Base-by-base conservation (phyloP, 2,888 invertebrate species). In the Athetis lepigone region DNA sequence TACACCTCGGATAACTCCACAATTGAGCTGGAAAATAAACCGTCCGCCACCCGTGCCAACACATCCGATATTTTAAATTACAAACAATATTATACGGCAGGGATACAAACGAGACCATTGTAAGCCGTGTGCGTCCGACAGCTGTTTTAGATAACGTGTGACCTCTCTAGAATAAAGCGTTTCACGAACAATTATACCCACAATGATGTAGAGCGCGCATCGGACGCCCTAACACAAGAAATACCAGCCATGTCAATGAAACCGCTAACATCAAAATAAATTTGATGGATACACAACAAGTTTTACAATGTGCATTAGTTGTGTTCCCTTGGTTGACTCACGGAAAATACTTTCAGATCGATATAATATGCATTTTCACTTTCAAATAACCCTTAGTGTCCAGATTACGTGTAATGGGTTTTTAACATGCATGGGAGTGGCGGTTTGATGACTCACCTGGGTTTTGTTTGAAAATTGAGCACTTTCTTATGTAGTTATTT, bases 71-170 rank as follows among this genome's bases (percentile, higher is more conserved):
- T 91, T 93, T 94, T 91, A 93, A 93, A 93, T 92, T 92, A 93
- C 92, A 90, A 89, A 92, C 92, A 92, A 92, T 93, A 93, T 93
- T 91, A 91, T 90, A 89, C 87, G 85, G 85, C 82, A 82, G 79
- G 88, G 90, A 88, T 89, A 90, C 90, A 93, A 93, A 92, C 90
- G 90, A 89, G 89, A 87, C 87, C 88, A 92, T 92, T 93, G 92
- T 92, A 88, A 75, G 87, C 85, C 87, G 90, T 86, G 89, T 92
- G 91, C 89, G 83, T 81, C 85, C 88, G 90, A 92, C 94, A 93
- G 93, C 91, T 92, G 93, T 88, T 92, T 92, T 90, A 93, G 93
- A 94, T 94, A 93, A 92, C 91, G 89, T 88, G 92, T 90, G 92
- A 91, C 92, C 93, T 91, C 88, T 80, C 87, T 84, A 82, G 88